phyloP scores from a whole-genome alignment of 2,113 vertebrate genomes.

The Triplophysa dalaica region DNA sequence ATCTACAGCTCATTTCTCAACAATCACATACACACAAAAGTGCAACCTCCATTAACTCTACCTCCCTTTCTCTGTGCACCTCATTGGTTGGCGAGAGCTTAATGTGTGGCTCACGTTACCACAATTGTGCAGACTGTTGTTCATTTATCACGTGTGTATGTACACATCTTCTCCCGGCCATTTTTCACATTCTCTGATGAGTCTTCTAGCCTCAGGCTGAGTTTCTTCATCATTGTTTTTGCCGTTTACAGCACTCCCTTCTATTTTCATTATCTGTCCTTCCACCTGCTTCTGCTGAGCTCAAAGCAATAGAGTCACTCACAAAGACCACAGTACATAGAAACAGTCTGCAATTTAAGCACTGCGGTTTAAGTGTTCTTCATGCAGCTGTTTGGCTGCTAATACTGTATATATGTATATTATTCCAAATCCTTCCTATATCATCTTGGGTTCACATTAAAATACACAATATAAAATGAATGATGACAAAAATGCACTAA shows the following conservation, averaged over 20 bases:
- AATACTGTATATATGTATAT: not conserved
- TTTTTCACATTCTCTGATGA: constrained; percentile 7
- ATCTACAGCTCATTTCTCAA: constrained; percentile 8
- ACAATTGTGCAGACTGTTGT: constrained; percentile 3
- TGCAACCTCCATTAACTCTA: not conserved
- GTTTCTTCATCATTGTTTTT: constrained; percentile 34
- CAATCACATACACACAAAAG: constrained; percentile 9
- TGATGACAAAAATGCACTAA: not conserved
- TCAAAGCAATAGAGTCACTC: not conserved
- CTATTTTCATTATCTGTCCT: constrained; percentile 11
- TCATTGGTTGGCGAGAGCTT: not conserved
- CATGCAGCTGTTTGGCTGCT: not conserved
- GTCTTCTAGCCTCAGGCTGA: not conserved
- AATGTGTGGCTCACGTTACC: constrained; percentile 13
- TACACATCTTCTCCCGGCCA: constrained; percentile 16
- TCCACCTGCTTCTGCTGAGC: not conserved
- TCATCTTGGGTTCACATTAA: not conserved
- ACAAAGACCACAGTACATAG: not conserved
- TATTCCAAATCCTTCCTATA: not conserved
- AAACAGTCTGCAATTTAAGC: not conserved
- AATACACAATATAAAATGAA: not conserved
- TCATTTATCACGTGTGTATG: constrained; percentile 38
- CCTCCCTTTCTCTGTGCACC: constrained; percentile 1
- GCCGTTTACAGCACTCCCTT: constrained; percentile 19
- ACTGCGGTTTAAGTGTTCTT: not conserved